phyloP scores from a whole-genome alignment of 2,113 vertebrate species.

The Pygoscelis antarcticus region DNA sequence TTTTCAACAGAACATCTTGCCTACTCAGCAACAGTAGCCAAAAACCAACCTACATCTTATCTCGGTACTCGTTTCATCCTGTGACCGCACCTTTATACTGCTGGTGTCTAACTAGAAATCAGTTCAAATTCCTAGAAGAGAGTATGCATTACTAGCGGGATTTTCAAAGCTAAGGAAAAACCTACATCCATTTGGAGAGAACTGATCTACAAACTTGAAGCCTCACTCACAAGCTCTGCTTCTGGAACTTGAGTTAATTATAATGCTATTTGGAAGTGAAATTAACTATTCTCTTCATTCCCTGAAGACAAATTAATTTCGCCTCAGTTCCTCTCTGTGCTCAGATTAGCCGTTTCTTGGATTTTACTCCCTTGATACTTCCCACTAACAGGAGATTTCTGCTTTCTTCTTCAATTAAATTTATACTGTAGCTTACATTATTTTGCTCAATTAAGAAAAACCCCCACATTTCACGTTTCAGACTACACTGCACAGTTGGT shows the following conservation, averaged over 20 bases:
- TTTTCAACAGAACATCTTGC: background rate
- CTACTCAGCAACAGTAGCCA: background rate
- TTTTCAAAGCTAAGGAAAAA: background rate
- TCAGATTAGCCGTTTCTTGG: conserved; percentile 34
- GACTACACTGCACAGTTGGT: background rate
- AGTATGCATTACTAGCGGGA: background rate
- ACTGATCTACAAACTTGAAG: background rate
- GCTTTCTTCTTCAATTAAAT: background rate
- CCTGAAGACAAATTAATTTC: conserved; percentile 21
- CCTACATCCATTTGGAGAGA: background rate
- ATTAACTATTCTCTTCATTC: conserved; percentile 11
- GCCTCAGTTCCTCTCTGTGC: background rate
- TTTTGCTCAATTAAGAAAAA: background rate
- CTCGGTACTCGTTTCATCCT: background rate
- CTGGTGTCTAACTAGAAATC: background rate
- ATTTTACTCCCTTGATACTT: conserved; percentile 3
- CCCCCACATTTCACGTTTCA: background rate
- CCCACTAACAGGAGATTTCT: background rate
- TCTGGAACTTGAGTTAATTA: background rate
- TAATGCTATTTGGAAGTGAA: background rate
- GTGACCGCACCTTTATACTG: background rate
- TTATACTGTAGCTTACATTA: background rate
- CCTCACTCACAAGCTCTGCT: background rate
- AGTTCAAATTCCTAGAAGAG: background rate
- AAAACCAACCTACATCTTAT: background rate